Evolutionary conservation across 2,113 vertebrate species (phyloP), one percentile per base, ranked within the genome.

Genomic region (Picathartes gymnocephalus): DNA sequence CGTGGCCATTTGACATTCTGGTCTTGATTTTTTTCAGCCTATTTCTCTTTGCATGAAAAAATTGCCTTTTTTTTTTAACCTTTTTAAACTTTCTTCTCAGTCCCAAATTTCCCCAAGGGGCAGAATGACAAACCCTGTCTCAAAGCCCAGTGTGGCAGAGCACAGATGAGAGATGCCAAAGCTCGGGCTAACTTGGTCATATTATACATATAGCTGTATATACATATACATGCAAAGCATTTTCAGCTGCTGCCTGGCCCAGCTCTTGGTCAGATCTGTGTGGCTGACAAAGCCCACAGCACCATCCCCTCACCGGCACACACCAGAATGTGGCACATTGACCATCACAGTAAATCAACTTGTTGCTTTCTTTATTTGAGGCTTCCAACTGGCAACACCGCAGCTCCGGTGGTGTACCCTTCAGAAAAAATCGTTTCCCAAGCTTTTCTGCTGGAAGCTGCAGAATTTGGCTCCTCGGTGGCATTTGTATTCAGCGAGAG

Each of bases 231-330:
- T 12, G 13, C 8, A 80, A 58, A 47, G 30, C 2, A 3, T 15
- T 72, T 51, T 27, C 62, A 89, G 58, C 27, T 4, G 12, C 74
- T 72, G 47, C 71, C 71, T 80, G 53, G 44, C 44, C 76, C 76
- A 64, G 48, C 22, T 35, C 13, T 2, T 5, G 42, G 10, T 31
- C 54, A 78, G 25, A 66, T n/a, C 51, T 20, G 7, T 19, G 72
- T 0, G 2, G 27, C 65, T 82, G 71, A 48, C 76, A 60, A n/a
- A 53, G 56, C 9, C 65, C 37, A 12, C 17, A 42, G 42, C 57
- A 22, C 10, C 0, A 0, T 73, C 28, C 60, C 37, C 73, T 78
- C 4, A 0, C 76, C 0, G 0, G 24, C 35, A 28, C 50, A 31
- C 45, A 15, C n/a, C 10, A 9, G n/a, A 53, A 45, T 2, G 40